A percentile compares a stretch with the other conserved stretches of the same genome.
These are phyloP conservation scores for Ophion ellenae DNA, from an alignment of 2,888 invertebrate species.

Conservation along the genomic window DNA sequence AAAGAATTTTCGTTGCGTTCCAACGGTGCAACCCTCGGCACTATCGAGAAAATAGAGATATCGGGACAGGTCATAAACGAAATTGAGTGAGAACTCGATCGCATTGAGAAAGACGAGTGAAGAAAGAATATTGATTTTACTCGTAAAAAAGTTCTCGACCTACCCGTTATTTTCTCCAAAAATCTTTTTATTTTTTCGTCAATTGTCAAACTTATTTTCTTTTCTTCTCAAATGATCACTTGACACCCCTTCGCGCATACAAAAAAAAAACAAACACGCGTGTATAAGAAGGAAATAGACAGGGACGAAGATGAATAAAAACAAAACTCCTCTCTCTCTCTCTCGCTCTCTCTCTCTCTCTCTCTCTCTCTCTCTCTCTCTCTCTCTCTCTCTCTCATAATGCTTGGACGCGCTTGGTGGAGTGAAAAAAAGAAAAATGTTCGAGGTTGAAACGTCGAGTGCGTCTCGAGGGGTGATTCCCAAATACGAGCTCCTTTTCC, in stretches of 20 bases:
- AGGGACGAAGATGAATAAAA: neutral
- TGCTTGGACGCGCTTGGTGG: constrained; percentile 2
- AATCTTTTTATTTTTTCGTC: constrained; percentile 28
- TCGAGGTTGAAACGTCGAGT: constrained; percentile 26
- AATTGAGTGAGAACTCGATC: too few relatives aligned
- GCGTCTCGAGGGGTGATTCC: constrained; percentile 24
- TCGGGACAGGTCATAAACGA: too few relatives aligned
- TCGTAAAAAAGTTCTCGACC: too few relatives aligned
- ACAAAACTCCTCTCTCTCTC: neutral
- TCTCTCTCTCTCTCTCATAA: constrained; percentile 13
- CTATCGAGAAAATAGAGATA: too few relatives aligned
- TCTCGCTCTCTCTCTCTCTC: neutral
- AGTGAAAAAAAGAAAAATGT: constrained; percentile 31
- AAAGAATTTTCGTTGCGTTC: too few relatives aligned
- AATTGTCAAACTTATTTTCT: constrained; percentile 39
- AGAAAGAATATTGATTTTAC: too few relatives aligned
- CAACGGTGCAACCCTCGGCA: too few relatives aligned
- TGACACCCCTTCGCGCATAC: neutral
- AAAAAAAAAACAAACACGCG: neutral
- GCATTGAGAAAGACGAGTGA: too few relatives aligned
- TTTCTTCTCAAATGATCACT: constrained; percentile 48
- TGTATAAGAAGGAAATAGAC: constrained; percentile 1
- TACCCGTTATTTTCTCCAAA: too few relatives aligned
- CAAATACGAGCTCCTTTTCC: constrained; percentile 41
- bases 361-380: neutral